phyloP scores from a whole-genome alignment of 2,888 invertebrate genomes.

The Caprella mutica region DNA sequence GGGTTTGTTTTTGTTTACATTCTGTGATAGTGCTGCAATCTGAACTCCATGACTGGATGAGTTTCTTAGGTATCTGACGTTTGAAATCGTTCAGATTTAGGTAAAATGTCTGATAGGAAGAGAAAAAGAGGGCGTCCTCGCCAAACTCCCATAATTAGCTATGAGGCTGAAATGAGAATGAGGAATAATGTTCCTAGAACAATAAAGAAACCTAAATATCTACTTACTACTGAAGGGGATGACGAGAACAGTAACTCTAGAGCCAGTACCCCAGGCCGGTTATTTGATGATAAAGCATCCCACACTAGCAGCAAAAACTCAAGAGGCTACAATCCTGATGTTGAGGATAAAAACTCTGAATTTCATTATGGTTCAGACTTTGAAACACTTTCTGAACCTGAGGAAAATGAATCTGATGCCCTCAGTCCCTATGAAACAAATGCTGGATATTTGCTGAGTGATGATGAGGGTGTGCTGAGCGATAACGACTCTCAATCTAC shows the following conservation, averaged over 20 bases:
- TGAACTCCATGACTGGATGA: no score
- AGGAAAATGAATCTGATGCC: slow-evolving; percentile 38
- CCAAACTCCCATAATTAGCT: slow-evolving; percentile 24
- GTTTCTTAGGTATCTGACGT: neutral
- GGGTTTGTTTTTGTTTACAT: slow-evolving; percentile 33
- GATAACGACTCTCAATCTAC: slow-evolving; percentile 12
- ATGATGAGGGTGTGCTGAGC: slow-evolving; percentile 56
- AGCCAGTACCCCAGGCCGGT: slow-evolving; percentile 12
- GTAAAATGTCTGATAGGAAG: slow-evolving; percentile 28
- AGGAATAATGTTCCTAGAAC: slow-evolving; percentile 30
- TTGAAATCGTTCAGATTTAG: no score
- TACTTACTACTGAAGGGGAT: slow-evolving; percentile 56
- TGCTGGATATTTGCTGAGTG: slow-evolving; percentile 49
- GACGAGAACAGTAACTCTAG: slow-evolving; percentile 26
- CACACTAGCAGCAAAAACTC: slow-evolving; percentile 15
- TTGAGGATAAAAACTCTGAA: slow-evolving; percentile 70
- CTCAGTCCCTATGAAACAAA: slow-evolving; percentile 17
- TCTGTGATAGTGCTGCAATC: slow-evolving; percentile 7
- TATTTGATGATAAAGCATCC: neutral
- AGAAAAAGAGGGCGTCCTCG: slow-evolving; percentile 32
- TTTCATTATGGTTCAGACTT: slow-evolving; percentile 90
- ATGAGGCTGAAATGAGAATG: slow-evolving; percentile 28
- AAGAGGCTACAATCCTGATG: slow-evolving; percentile 61
- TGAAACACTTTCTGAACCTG: slow-evolving; percentile 61
- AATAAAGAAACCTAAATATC: slow-evolving; percentile 82